Conservation (phyloP, 2,113 vertebrate genomes). For the Myrmecobius fasciatus region DNA sequence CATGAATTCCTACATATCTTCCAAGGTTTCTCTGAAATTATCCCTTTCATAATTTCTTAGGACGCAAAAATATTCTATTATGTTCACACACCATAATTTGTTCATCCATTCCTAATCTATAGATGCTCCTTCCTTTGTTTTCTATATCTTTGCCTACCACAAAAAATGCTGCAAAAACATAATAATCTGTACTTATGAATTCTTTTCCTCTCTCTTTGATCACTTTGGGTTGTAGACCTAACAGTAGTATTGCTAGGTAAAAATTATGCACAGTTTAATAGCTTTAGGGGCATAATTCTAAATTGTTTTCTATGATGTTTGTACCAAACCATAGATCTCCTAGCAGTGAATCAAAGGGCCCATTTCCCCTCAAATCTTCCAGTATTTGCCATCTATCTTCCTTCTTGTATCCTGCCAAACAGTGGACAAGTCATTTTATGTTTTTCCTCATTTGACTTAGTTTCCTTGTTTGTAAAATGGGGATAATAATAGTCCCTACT, state of each 20-base stretch:
- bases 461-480: neutral
- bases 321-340: neutral
- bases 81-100: neutral
- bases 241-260: neutral
- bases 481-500: neutral
- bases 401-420: neutral
- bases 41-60: slow-evolving; percentile 15
- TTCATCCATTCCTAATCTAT: neutral
- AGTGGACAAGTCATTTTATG: neutral
- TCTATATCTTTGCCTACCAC: neutral
- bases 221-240: neutral
- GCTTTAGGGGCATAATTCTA: neutral
- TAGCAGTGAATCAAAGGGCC: neutral
- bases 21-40: neutral
- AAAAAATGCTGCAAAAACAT: neutral
- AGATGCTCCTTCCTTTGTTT: neutral
- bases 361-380: neutral
- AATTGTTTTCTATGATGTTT: neutral
- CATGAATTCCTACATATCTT: neutral
- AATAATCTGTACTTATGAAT: neutral
- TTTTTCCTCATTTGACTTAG: neutral
- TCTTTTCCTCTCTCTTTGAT: neutral
- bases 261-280: neutral
- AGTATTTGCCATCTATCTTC: neutral
- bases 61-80: neutral